Evolutionary conservation across 2,113 vertebrate species (phyloP), one percentile per base, ranked within the genome.

Genomic region (Sinocyclocheilus rhinocerous): DNA sequence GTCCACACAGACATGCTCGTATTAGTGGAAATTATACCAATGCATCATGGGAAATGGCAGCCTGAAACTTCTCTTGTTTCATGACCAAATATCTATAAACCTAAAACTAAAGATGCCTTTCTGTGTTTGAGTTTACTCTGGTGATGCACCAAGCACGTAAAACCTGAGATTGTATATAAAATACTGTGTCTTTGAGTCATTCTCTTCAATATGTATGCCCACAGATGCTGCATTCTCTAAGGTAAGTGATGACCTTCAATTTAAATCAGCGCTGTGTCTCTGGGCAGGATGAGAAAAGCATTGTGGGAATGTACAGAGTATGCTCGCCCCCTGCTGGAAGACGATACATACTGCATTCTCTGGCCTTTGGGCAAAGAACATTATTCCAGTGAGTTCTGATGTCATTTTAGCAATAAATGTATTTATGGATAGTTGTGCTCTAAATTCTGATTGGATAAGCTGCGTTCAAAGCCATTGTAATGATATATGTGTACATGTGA

Each of bases 241-340:
- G 83, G 88, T 87, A 81, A 89, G 67, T 45, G 24, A 67, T 89
- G 88, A 89, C 88, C 88, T 89, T 89, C 83, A 78, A 11, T 42
- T 67, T 22, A 26, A 45, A 70, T 69, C 61, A 82, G 73, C 15
- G 6, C 63, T 12, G 85, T 86, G 85, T 87, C 78, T 89, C 88
- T 78, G 63, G 88, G 85, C 88, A 89, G 88, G 82, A 89, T 85
- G 85, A 10, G 50, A 81, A 42, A 63, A 76, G 24, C n/a, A 50
- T 20, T 29, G 10, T 29, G 24, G 29, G 29, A 61, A 63, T 70
- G 65, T 1, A 59, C 26, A 78, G 72, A 67, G 50, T 61, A 26
- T 63, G 5, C 73, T 85, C 52, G 7, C 88, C 88, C 69, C 78
- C 88, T 87, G 50, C 72, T 87, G 88, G 77, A 13, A 24, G 26